These are phyloP conservation scores for Pangasius mekongensis DNA, from an alignment of 2,797 vertebrate genomes.

Conservation along the genomic window DNA sequence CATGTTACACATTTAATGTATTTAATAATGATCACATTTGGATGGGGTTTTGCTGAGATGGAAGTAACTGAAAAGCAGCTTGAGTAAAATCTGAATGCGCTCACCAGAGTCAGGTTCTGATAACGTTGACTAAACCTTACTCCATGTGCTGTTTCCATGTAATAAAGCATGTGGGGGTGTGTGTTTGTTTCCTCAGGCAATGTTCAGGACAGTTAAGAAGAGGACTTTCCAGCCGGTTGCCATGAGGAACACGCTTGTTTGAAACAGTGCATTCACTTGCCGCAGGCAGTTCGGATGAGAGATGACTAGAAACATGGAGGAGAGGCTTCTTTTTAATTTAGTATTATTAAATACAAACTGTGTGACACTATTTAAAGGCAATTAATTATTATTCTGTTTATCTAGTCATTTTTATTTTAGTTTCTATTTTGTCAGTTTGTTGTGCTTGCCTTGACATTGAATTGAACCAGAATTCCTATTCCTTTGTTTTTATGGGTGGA, in stretches of 20 bases:
- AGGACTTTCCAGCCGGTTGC: conserved; percentile 77
- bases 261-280: conserved; percentile 75
- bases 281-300: conserved; percentile 64
- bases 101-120: neutral
- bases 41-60: neutral
- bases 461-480: conserved; percentile 61
- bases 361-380: conserved; percentile 88
- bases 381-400: conserved; percentile 84
- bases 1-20: neutral
- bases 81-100: neutral
- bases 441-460: conserved; percentile 76
- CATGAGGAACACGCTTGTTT: conserved; percentile 74
- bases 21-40: neutral
- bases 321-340: conserved; percentile 83
- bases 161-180: neutral
- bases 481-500: conserved; percentile 69
- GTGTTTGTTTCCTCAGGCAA: conserved; percentile 69
- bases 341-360: conserved; percentile 84
- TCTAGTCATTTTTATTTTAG: conserved; percentile 76
- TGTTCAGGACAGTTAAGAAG: conserved; percentile 76
- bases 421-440: conserved; percentile 78
- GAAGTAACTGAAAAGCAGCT: neutral
- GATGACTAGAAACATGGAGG: conserved; percentile 67
- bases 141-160: neutral
- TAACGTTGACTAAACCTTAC: neutral